Percentiles rank a stretch among this genome's conserved stretches.
These are phyloP conservation scores for Drosophila mayaguana DNA, from an alignment of 2,888 invertebrate species.

Conservation along the genomic window DNA sequence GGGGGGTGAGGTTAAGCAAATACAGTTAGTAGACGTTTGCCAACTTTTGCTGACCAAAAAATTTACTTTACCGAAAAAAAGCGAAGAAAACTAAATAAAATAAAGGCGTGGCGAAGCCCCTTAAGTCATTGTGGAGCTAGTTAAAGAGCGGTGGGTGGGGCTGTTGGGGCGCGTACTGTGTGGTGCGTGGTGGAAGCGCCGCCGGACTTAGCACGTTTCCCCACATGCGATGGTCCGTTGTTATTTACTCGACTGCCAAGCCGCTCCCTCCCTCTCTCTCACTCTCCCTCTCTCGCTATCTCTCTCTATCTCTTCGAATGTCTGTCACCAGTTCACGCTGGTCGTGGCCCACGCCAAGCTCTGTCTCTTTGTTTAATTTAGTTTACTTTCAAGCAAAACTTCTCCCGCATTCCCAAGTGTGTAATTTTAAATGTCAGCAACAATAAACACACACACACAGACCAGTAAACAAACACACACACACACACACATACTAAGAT, in stretches of 20 bases:
- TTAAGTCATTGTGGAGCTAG: conserved; percentile 19
- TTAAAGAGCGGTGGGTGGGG: background rate
- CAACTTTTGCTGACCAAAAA: conserved; percentile 58
- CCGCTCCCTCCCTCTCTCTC: background rate
- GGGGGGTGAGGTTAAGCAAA: conserved; percentile 63
- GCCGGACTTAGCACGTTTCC: conserved; percentile 55
- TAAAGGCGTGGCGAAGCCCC: conserved; percentile 26
- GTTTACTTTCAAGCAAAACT: conserved; percentile 75
- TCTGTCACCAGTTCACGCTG: background rate
- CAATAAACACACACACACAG: conserved; percentile 56
- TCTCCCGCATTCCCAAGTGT: conserved; percentile 74
- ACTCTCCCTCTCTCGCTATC: background rate
- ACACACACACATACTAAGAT: conserved; percentile 8
- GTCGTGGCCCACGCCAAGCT: background rate
- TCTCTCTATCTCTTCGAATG: background rate
- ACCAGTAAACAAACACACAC: conserved; percentile 8
- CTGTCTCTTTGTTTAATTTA: conserved; percentile 66
- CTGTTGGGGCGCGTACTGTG: background rate
- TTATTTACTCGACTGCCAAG: conserved; percentile 46
- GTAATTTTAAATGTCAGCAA: conserved; percentile 79
- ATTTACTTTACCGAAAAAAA: conserved; percentile 32
- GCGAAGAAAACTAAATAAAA: conserved; percentile 6
- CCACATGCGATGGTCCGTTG: conserved; percentile 60
- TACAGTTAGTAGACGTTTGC: conserved; percentile 58
- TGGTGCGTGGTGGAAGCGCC: background rate